Conservation (phyloP, 2,888 invertebrate species). For the Eupithecia vulgata region DNA sequence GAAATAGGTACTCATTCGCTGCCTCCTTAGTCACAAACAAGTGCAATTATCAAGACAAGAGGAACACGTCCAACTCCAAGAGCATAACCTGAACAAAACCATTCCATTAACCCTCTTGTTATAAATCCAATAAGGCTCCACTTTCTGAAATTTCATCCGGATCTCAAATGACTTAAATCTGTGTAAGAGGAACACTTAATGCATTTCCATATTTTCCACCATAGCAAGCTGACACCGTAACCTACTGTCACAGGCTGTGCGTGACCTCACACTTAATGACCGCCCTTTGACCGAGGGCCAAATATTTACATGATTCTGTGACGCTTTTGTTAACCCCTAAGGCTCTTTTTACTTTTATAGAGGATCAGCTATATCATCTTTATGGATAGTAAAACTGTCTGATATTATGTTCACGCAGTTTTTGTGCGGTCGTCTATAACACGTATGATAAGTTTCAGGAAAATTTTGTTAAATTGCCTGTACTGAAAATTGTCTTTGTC, state of each 20-base stretch:
- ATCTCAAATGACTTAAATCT: background rate
- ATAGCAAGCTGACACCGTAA: constrained; percentile 38
- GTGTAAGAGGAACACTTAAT: background rate
- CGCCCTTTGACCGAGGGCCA: constrained; percentile 30
- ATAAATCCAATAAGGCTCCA: background rate
- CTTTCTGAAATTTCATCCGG: background rate
- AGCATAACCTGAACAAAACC: background rate
- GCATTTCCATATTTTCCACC: constrained; percentile 7
- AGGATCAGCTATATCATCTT: constrained; percentile 15
- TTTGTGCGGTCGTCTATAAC: constrained; percentile 6
- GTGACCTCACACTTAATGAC: constrained; percentile 32
- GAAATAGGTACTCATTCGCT: background rate
- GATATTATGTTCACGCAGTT: constrained; percentile 27
- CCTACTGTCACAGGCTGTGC: constrained; percentile 48
- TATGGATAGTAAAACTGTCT: constrained; percentile 14
- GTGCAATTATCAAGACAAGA: background rate
- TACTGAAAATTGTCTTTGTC: background rate
- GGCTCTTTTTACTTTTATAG: constrained; percentile 15
- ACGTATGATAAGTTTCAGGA: background rate
- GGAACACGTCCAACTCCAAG: background rate
- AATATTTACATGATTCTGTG: constrained; percentile 33
- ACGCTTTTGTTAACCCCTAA: constrained; percentile 24
- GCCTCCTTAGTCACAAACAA: background rate
- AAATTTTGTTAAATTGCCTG: background rate
- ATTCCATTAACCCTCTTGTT: background rate